Evolutionary conservation across 2,113 vertebrate genomes (phyloP), one percentile per base, ranked within the genome.

Genomic region (Polyodon spathula): DNA sequence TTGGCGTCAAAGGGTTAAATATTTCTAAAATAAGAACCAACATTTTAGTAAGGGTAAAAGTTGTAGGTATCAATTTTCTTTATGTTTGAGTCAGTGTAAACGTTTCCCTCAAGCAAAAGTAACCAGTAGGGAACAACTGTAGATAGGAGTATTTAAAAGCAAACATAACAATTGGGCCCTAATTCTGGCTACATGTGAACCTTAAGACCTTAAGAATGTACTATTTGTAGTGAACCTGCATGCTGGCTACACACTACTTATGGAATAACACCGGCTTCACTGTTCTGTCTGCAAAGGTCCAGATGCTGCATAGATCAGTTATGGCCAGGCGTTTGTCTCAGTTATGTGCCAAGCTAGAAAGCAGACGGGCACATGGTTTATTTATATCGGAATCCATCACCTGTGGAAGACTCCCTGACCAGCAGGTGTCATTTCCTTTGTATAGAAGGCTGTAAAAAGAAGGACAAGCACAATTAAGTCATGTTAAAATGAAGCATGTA

Each of bases 311-410:
- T 59, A 37, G 46, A 66, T 62, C 52, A 42, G 51, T 51, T 37
- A 64, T 54, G n/a, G 37, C 54, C 61, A 70, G 63, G 62, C 14
- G 62, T 56, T 50, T 8, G 54, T 66, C 69, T 64, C 46, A 61
- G 55, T 64, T 60, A 10, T 40, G 52, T 42, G 41, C 60, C 60
- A 67, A 53, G 55, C 58, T 53, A 46, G 59, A 54, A 16, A 43
- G 38, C 44, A 48, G 40, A 57, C 38, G 43, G 39, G 55, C n/a
- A 10, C 46, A 40, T 37, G 17, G 15, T 48, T 59, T 56, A 38
- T 56, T 41, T 63, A 46, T 37, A 17, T 8, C 6, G 3, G 4
- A n/a, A 53, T 40, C 41, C 59, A 37, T 44, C 40, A 58, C 40
- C 41, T 15, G 57, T 17, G 57, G 57, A 59, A 59, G 42, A 59